Evolutionary conservation across 2,888 invertebrate species (phyloP), one percentile per base, ranked within the genome.

Genomic region (Phortica magna): DNA sequence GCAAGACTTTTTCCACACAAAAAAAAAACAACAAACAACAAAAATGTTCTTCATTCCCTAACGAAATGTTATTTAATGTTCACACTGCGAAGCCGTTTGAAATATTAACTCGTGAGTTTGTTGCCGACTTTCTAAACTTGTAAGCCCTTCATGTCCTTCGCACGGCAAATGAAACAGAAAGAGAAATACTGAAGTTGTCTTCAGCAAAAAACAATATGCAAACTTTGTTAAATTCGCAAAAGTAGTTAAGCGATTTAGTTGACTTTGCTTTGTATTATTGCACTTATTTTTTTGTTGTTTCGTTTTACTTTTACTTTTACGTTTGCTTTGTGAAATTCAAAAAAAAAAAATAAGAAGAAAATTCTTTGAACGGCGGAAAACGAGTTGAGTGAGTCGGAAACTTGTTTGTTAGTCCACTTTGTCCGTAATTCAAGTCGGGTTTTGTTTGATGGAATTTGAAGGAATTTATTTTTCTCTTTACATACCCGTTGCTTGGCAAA

Each of bases 41-140:
- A 48, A 1, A 19, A 61, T 7, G 17, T 17, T 61, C 59, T 61
- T 61, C 41, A n/a, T 41, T 67, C 14, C n/a, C 77, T 75, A 6
- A n/a, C 55, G 14, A 55, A 17, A 48, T 75, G 76, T 78, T 81
- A 80, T 81, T 81, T 77, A 71, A 75, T 53, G 77, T 73, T 17
- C 73, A 57, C 80, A 83, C 80, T 68, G 75, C 76, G 10, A 68
- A 68, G 70, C 55, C 61, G 41, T 65, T 31, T 31, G 67, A 68
- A 61, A 22, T 61, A 61, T 73, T 19, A 65, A 72, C 59, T 77
- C 72, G 14, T 79, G 79, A 77, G 75, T 74, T 80, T 65, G 53
- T 75, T 48, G 10, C 77, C 31, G 77, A 70, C 74, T 78, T 76
- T 74, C 41, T 57, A 57, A 48, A 9, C 14, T 48, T 31, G 31